These are phyloP conservation scores for Formica selysi DNA, from an alignment of 1,140 invertebrate species.

Conservation along the genomic window DNA sequence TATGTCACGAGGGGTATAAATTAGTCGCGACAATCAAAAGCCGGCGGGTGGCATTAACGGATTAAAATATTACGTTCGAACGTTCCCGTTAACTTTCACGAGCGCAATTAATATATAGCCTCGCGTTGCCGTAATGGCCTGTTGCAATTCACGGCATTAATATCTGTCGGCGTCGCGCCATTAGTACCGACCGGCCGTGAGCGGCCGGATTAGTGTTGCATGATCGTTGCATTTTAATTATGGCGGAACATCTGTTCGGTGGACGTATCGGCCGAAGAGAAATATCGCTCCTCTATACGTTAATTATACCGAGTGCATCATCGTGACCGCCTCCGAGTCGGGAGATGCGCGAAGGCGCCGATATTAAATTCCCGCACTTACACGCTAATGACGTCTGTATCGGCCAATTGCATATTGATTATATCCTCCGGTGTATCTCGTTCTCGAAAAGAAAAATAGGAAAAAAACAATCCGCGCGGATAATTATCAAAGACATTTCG, in stretches of 20 bases:
- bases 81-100: conserved; percentile 71
- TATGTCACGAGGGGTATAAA: conserved; percentile 37
- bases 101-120: conserved; percentile 70
- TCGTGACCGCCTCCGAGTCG: conserved; percentile 46
- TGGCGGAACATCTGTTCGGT: conserved; percentile 73
- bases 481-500: neutral
- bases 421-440: conserved; percentile 9
- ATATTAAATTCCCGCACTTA: conserved; percentile 68
- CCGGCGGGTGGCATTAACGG: conserved; percentile 57
- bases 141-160: conserved; percentile 74
- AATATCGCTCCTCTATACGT: conserved; percentile 70
- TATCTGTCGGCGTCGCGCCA: conserved; percentile 75
- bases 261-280: conserved; percentile 72
- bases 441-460: neutral
- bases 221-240: conserved; percentile 77
- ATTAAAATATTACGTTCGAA: conserved; percentile 68
- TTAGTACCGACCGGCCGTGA: conserved; percentile 71
- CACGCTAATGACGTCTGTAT: conserved; percentile 42
- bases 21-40: conserved; percentile 54
- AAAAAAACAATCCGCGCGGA: neutral
- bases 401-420: conserved; percentile 65
- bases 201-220: conserved; percentile 64
- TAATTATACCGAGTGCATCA: conserved; percentile 73
- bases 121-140: conserved; percentile 71
- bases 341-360: conserved; percentile 44